A percentile compares a stretch with the other conserved stretches of the same genome.
Conservation (phyloP, 2,888 invertebrate genomes). For the Cosmia trapezina region DNA sequence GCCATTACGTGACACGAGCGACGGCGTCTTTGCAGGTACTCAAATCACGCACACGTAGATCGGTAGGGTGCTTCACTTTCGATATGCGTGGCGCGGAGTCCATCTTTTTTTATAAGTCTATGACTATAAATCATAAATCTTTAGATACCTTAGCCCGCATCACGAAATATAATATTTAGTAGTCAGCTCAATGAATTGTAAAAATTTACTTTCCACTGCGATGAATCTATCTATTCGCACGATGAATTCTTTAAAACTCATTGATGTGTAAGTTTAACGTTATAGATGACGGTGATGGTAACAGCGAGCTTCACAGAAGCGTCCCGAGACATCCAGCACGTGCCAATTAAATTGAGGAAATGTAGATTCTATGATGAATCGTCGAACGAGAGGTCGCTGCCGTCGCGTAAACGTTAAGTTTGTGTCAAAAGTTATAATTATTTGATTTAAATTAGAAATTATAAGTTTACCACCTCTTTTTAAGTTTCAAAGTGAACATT, state of each 20-base stretch:
- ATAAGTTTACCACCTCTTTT: too few relatives aligned
- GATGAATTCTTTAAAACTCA: constrained; percentile 45
- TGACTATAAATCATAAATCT: not conserved
- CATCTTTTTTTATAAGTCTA: too few relatives aligned
- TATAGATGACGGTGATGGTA: constrained; percentile 84
- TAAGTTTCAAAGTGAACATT: too few relatives aligned
- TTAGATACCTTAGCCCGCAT: not conserved
- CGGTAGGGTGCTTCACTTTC: too few relatives aligned
- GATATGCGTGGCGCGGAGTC: too few relatives aligned
- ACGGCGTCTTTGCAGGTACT: too few relatives aligned
- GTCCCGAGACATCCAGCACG: constrained; percentile 85
- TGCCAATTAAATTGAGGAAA: constrained; percentile 83
- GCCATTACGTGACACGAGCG: too few relatives aligned
- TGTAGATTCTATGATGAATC: constrained; percentile 91
- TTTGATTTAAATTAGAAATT: too few relatives aligned
- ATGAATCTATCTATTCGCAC: constrained; percentile 34
- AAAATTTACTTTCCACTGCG: constrained; percentile 49
- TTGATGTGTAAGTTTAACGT: constrained; percentile 48
- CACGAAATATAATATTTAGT: constrained; percentile 33
- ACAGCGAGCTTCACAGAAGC: constrained; percentile 85
- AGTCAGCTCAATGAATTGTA: constrained; percentile 51
- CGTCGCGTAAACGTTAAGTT: too few relatives aligned
- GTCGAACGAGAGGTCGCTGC: too few relatives aligned
- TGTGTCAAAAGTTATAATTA: too few relatives aligned
- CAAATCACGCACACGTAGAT: too few relatives aligned